These are phyloP conservation scores for Schizopygopsis malacanthus DNA, from an alignment of 2,797 vertebrate species.

Conservation along the genomic window DNA sequence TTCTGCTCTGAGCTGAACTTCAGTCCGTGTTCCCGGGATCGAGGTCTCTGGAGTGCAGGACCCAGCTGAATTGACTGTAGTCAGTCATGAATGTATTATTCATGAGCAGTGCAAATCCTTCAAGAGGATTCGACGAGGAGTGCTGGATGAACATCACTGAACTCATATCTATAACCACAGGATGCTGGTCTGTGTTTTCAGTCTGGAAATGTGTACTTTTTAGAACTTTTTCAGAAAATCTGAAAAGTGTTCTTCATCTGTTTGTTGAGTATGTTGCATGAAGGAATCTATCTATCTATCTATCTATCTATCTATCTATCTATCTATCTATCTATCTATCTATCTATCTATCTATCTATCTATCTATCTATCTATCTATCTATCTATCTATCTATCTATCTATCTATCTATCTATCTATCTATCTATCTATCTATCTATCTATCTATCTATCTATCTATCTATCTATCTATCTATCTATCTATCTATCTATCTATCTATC, in stretches of 20 bases:
- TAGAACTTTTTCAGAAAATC: neutral
- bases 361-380: too few relatives aligned
- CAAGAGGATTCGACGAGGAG: neutral
- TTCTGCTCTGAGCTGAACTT: constrained; percentile 12
- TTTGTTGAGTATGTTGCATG: neutral
- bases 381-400: too few relatives aligned
- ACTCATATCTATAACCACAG: neutral
- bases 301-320: too few relatives aligned
- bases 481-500: too few relatives aligned
- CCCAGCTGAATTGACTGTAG: neutral
- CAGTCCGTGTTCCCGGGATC: constrained; percentile 6
- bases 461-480: neutral
- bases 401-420: too few relatives aligned
- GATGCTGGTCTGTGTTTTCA: neutral
- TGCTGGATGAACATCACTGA: neutral
- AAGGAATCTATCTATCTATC: neutral
- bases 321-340: too few relatives aligned
- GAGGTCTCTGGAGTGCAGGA: constrained; percentile 5
- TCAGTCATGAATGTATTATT: constrained; percentile 31
- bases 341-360: too few relatives aligned
- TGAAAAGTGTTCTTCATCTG: neutral
- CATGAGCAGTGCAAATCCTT: neutral
- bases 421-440: too few relatives aligned
- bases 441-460: neutral
- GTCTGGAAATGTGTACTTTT: neutral